Conservation (phyloP, 2,797 vertebrate genomes). For the Anas bernieri region DNA sequence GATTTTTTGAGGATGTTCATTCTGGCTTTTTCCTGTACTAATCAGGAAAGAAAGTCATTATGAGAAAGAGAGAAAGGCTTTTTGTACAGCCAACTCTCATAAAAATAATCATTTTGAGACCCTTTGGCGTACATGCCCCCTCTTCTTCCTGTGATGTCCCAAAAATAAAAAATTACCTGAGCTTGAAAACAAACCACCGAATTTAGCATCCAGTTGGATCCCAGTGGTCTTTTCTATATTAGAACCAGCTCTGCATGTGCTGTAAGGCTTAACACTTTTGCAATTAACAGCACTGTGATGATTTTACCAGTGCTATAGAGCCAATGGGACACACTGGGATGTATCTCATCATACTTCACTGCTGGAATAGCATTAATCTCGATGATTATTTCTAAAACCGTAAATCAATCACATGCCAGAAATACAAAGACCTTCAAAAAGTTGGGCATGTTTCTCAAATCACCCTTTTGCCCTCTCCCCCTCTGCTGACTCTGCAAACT, state of each 20-base stretch:
- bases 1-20: neutral
- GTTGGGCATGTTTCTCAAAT: conserved; percentile 41
- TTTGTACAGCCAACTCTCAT: neutral
- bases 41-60: neutral
- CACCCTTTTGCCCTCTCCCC: conserved; percentile 36
- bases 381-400: conserved; percentile 39
- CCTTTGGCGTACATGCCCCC: neutral
- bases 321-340: accelerated
- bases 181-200: conserved; percentile 4
- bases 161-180: conserved; percentile 10
- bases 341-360: neutral
- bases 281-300: neutral
- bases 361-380: conserved; percentile 48
- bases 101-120: neutral
- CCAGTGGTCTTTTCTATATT: neutral
- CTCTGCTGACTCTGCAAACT: conserved; percentile 38
- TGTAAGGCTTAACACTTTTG: conserved; percentile 10
- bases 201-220: neutral
- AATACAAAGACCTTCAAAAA: conserved; percentile 60
- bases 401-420: conserved; percentile 47
- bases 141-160: neutral
- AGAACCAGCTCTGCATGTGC: neutral
- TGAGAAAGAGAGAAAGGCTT: neutral
- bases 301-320: neutral
- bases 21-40: neutral